A percentile compares a stretch with the other conserved stretches of the same genome.
Evolutionary conservation across 2,113 vertebrate genomes (phyloP).

Genomic region (Talpa occidentalis): DNA sequence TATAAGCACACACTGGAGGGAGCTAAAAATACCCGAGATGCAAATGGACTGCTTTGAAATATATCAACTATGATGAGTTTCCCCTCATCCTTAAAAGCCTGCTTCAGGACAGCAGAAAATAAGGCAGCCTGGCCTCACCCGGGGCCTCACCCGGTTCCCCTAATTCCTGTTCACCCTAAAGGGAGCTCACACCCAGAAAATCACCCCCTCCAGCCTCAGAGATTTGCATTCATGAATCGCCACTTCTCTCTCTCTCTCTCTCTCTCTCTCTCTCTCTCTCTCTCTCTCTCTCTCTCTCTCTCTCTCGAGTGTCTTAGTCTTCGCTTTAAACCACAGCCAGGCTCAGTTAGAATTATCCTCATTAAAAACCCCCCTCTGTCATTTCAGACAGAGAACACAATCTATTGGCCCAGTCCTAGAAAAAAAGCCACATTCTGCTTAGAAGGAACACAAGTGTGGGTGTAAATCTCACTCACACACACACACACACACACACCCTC

Average conservation of each 20-base stretch:
- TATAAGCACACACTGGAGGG: conserved; percentile 62
- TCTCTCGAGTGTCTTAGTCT: background rate
- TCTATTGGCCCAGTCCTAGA: background rate
- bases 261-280: background rate
- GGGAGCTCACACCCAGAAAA: accelerated
- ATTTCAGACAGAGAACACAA: background rate
- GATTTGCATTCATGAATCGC: background rate
- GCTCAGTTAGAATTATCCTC: conserved; percentile 3
- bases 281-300: background rate
- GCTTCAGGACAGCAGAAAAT: background rate
- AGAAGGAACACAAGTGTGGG: background rate
- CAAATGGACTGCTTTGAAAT: conserved; percentile 66
- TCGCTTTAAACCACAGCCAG: background rate
- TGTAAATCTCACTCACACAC: background rate
- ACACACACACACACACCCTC: background rate
- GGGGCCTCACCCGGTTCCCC: accelerated
- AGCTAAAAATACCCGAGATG: conserved; percentile 71
- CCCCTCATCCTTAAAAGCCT: background rate
- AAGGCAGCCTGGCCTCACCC: accelerated
- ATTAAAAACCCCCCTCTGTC: conserved; percentile 22
- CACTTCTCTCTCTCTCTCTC: background rate
- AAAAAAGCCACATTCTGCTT: background rate
- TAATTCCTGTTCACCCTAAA: background rate
- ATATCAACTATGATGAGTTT: conserved; percentile 42
- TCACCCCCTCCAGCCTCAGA: background rate